phyloP scores from a whole-genome alignment of 1,140 invertebrate species.

The Tetramorium parvispinum region DNA sequence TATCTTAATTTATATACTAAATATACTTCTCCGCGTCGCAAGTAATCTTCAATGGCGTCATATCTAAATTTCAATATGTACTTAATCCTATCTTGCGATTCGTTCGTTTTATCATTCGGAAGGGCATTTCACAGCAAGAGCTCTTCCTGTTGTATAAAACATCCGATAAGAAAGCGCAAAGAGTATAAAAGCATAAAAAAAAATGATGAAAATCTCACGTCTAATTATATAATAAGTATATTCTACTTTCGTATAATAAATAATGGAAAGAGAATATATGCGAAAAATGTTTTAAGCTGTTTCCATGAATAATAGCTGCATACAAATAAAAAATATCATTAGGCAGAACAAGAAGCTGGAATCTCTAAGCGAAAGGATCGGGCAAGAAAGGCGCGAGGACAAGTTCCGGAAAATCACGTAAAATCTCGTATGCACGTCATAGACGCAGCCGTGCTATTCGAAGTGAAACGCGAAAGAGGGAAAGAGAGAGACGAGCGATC shows the following conservation, averaged over 20 bases:
- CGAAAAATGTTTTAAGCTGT: not conserved
- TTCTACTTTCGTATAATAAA: not conserved
- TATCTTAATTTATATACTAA: slow-evolving; percentile 35
- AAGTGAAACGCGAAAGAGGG: slow-evolving; percentile 34
- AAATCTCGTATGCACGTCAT: not conserved
- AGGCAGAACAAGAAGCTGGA: not conserved
- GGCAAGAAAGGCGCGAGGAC: not conserved
- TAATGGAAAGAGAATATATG: not conserved
- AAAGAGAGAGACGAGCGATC: not conserved
- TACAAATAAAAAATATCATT: not conserved
- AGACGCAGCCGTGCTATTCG: not conserved
- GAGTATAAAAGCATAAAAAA: not conserved
- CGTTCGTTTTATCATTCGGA: not conserved
- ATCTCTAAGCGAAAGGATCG: not conserved
- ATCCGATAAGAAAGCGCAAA: not conserved
- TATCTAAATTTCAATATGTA: slow-evolving; percentile 30
- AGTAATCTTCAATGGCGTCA: slow-evolving; percentile 11
- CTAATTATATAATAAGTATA: not conserved
- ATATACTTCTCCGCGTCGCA: not conserved
- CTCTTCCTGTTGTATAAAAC: slow-evolving; percentile 3
- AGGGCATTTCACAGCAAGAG: not conserved
- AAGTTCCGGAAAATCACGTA: not conserved
- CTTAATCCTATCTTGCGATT: not conserved
- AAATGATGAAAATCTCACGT: no score
- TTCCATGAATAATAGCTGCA: not conserved